Evolutionary conservation across 2,113 vertebrate genomes (phyloP), one percentile per base, ranked within the genome.

Genomic region (Parus major): DNA sequence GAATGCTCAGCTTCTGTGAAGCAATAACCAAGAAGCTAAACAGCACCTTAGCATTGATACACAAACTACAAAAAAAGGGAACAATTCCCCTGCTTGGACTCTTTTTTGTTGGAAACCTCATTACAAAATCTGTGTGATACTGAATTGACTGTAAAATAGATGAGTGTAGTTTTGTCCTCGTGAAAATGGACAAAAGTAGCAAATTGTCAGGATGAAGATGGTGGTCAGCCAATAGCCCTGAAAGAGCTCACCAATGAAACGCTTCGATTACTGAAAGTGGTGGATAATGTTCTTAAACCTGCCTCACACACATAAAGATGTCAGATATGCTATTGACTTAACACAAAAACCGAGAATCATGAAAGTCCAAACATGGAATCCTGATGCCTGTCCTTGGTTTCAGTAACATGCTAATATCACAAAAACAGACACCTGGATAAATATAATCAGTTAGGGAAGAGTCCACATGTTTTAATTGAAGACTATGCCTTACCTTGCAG

Each of bases 221-320:
- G 24, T 39, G 6, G n/a, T 84, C 69, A 60, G 13, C 4, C 41
- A 49, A 35, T 10, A 84, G 14, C 27, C 69, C 56, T 46, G 42
- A 47, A 75, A 84, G 14, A 47, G 7, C 17, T 79, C 50, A 44
- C 11, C 27, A 64, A 3, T 33, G 2, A 88, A 88, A 55, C 7
- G 31, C 7, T 63, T 82, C 71, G 15, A 64, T 82, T 41, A 69
- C 39, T 72, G 19, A 12, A 79, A 64, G 50, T 9, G 27, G 9
- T 60, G 49, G 44, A 55, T 72, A 60, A 56, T 7, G 23, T 42
- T 23, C 66, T 90, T 86, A 39, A 88, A 76, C 53, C 33, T 59
- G 14, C 15, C 27, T 22, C 0, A 3, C 6, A 35, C 10, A 47
- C 6, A 15, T 64, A 44, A 71, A 72, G 18, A 22, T 1, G 0